These are phyloP conservation scores for silkworm (Bombyx mori) DNA, from an alignment of 1,140 invertebrate genomes.

Conservation along the genomic window ASM3026992v2 NC_085112.1:7905501-7906000, in stretches of 20 bases:
- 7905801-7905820: conserved; percentile 34
- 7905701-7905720: conserved; percentile 16
- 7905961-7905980: conserved; percentile 72
- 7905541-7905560: conserved; percentile 68
- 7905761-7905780: conserved; percentile 43
- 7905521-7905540: conserved; percentile 56
- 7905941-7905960: conserved; percentile 90
- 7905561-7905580: conserved; percentile 57
- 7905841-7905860: conserved; percentile 64
- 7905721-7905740: conserved; percentile 51
- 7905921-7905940: conserved; percentile 90
- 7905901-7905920: conserved; percentile 77
- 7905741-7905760: conserved; percentile 35
- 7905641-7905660: conserved; percentile 57
- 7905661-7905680: conserved; percentile 59
- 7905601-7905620: conserved; percentile 62
- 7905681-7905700: conserved; percentile 25
- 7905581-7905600: conserved; percentile 66
- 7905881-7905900: conserved; percentile 77
- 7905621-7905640: conserved; percentile 43
- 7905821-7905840: conserved; percentile 54
- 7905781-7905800: conserved; percentile 42
- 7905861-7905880: conserved; percentile 74
- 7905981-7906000: conserved; percentile 70
- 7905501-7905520: conserved; percentile 61